phyloP scores from a whole-genome alignment of 2,113 vertebrate genomes.

The Trachemys scripta region DNA sequence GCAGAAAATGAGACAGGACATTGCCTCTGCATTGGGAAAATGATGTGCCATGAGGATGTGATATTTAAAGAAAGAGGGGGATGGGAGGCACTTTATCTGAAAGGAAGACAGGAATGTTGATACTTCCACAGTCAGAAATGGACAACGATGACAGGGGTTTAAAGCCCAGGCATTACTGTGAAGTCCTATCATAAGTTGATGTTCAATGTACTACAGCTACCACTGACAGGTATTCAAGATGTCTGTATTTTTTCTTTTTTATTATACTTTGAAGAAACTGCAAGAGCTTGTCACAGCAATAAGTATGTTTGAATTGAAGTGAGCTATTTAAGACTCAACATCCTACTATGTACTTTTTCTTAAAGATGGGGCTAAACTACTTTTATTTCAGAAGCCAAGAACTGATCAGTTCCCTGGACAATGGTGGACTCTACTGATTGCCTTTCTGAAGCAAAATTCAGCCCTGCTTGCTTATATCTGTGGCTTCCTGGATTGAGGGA shows the following conservation, averaged over 20 bases:
- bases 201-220: neutral
- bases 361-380: conserved; percentile 25
- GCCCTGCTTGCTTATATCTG: neutral
- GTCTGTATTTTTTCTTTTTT: conserved; percentile 24
- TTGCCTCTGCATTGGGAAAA: neutral
- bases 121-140: neutral
- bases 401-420: conserved; percentile 25
- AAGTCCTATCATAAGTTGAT: conserved; percentile 3
- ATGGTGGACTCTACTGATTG: neutral
- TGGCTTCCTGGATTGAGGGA: neutral
- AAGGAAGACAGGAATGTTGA: neutral
- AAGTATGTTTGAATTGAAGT: conserved; percentile 52
- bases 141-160: neutral
- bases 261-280: conserved; percentile 3
- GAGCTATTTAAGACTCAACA: conserved; percentile 47
- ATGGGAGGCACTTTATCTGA: neutral
- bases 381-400: conserved; percentile 37
- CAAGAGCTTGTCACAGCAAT: conserved; percentile 30
- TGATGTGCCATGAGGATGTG: neutral
- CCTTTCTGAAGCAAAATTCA: conserved; percentile 15
- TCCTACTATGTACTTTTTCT: neutral
- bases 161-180: conserved; percentile 14
- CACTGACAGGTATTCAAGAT: conserved; percentile 2
- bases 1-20: conserved; percentile 44
- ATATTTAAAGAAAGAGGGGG: conserved; percentile 3